Evolutionary conservation across 2,797 vertebrate species (phyloP), one percentile per base, ranked within the genome.

Genomic region (Bradypodion ventrale): DNA sequence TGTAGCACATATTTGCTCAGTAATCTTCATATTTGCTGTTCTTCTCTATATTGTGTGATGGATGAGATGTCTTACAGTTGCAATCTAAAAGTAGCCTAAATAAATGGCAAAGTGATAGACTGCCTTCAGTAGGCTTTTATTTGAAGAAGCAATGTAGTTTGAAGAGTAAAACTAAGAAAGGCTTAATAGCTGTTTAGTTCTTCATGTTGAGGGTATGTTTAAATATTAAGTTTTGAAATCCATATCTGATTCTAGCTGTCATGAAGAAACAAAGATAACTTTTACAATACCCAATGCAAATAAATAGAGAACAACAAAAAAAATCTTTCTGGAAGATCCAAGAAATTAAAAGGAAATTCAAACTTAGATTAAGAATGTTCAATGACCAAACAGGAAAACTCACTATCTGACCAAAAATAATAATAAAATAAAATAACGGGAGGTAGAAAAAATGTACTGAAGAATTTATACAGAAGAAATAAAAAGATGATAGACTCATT

Each of bases 91-190:
- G 59, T 62, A 87, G 75, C 25, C 32, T 74, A 74, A 70, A 21
- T 76, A 89, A 85, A 35, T 75, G 60, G 25, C 37, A 76, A 83
- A 83, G 7, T 76, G n/a, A 78, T 81, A 72, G 62, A 10, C 42
- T 76, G 1, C 76, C 32, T 83, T 83, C 56, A 35, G 49, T 59
- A 40, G 76, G 0, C 7, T 37, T 68, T 68, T 80, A 40, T 44
- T 85, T 87, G 40, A 73, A 78, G 85, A 60, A 46, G 1, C 62
- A 85, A 52, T 37, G 56, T 52, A 56, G 80, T 73, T 76, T 88
- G 85, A 82, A 37, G 78, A 65, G 79, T 66, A 80, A 8, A 78
- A 89, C 29, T 72, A 35, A 56, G 56, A 88, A 91, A 60, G 27
- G 44, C 19, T 78, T 85, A 56, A 35, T 29, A 3, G 75, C 29